Conservation (phyloP, 37 sponge, comb jelly and placozoan species). For the Mnemiopsis leidyi region DNA sequence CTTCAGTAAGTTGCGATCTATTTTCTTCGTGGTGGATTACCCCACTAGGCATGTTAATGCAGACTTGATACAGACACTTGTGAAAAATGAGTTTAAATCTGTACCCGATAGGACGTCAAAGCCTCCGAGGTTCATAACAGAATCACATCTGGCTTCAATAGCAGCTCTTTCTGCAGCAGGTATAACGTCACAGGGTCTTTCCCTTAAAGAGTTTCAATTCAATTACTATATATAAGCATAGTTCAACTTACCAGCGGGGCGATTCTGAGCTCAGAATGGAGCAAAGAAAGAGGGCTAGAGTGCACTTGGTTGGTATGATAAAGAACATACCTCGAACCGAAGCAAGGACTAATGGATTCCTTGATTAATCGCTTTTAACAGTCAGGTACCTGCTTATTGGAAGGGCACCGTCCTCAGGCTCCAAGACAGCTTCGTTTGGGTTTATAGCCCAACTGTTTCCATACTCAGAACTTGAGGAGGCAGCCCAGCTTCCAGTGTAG, state of each 20-base stretch:
- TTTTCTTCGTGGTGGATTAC: too few relatives aligned
- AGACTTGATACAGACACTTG: neutral
- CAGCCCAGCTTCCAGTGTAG: slow-evolving; percentile 4
- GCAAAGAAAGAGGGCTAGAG: too few relatives aligned
- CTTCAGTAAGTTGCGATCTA: too few relatives aligned
- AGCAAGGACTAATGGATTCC: too few relatives aligned
- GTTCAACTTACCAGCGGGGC: too few relatives aligned
- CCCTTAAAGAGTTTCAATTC: too few relatives aligned
- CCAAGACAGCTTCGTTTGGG: neutral
- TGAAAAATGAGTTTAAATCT: neutral
- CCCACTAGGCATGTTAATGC: too few relatives aligned
- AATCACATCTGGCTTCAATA: neutral
- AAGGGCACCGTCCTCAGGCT: slow-evolving; percentile 18
- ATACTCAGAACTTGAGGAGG: neutral
- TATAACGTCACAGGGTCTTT: neutral
- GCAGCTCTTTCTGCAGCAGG: neutral
- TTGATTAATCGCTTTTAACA: too few relatives aligned
- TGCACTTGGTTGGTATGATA: too few relatives aligned
- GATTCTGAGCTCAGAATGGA: too few relatives aligned
- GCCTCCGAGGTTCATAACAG: neutral
- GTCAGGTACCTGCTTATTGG: neutral
- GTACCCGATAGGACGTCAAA: neutral
- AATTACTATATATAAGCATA: too few relatives aligned
- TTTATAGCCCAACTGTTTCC: slow-evolving; percentile 10
- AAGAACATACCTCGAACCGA: too few relatives aligned